Evolutionary conservation across 2,113 vertebrate species (phyloP).

Genomic region (Oreochromis niloticus): DNA sequence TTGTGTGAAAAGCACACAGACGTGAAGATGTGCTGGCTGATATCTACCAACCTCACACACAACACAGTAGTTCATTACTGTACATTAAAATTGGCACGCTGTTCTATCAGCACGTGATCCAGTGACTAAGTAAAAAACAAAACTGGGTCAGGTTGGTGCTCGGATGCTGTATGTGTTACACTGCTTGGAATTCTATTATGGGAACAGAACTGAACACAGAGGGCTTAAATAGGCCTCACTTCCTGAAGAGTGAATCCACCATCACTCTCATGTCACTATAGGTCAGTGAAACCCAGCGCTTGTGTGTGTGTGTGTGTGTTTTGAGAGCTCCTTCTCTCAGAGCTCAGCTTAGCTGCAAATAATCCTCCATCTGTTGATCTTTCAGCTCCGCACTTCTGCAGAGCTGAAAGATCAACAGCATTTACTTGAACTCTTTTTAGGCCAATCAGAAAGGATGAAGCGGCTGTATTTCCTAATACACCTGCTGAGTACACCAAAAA

Average conservation of each 20-base stretch:
- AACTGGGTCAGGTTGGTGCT: background rate
- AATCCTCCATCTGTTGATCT: constrained; percentile 73
- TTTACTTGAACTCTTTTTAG: background rate
- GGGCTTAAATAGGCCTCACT: background rate
- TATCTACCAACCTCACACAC: background rate
- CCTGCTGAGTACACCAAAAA: background rate
- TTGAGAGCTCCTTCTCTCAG: constrained; percentile 12
- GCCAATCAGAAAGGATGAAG: background rate
- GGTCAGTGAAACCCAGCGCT: background rate
- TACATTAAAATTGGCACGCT: background rate
- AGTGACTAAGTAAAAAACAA: background rate
- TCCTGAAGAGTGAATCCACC: background rate
- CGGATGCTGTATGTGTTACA: background rate
- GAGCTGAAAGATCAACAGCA: background rate
- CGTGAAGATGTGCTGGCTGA: background rate
- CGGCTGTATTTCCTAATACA: background rate
- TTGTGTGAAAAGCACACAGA: background rate
- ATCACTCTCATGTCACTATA: background rate
- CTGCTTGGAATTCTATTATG: background rate
- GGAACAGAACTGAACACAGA: background rate
- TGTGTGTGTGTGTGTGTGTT: background rate
- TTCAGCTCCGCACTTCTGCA: background rate
- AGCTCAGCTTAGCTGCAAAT: constrained; percentile 55
- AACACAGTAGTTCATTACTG: background rate
- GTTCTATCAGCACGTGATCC: background rate